Evolutionary conservation across 2,888 invertebrate species (phyloP), one percentile per base, ranked within the genome.

Genomic region (Copidosoma aretas): DNA sequence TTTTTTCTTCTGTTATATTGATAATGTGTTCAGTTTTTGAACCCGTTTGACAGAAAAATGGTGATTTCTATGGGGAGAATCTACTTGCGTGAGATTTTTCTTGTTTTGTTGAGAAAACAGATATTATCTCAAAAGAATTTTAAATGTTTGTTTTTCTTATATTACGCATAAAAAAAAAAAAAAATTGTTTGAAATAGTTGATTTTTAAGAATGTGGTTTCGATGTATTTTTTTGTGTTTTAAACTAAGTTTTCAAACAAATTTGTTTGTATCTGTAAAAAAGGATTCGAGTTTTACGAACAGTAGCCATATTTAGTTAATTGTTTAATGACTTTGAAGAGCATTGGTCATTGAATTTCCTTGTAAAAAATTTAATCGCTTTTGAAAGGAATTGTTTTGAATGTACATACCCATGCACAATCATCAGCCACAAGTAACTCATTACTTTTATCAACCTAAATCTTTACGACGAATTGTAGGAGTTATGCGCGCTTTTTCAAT

Each of bases 1-100:
- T 64, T 62, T 65, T 32, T 32, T 32, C 32, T 32, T 32, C 32
- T 5, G 59, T 41, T 65, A 59, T 62, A 32, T 54, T 60, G 61
- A 68, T 64, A 61, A 54, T 25, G 43, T 58, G 43, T 54, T 64
- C 64, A 21, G 67, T n/a, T 24, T 64, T 57, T 32, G 52, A 64
- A 32, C 32, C 21, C 22, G 32, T 3, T 39, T 62, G 53, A 17
- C 19, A 17, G 49, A 60, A 66, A 64, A 63, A 67, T 49, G n/a
- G n/a, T n/a, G 25, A 43, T 41, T 65, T 67, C 58, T 8, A 49
- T 72, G 68, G 71, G 74, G 73, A 67, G 72, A 70, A 68, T 77
- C 70, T 77, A 77, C 71, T 75, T 73, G 70, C 67, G 64, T 60
- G 69, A 75, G 60, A 60, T 68, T 72, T 69, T 67, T 56, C 8